A percentile compares a stretch with the other conserved stretches of the same genome.
Conservation (phyloP, 2,888 invertebrate genomes). For the Thalpophila matura region DNA sequence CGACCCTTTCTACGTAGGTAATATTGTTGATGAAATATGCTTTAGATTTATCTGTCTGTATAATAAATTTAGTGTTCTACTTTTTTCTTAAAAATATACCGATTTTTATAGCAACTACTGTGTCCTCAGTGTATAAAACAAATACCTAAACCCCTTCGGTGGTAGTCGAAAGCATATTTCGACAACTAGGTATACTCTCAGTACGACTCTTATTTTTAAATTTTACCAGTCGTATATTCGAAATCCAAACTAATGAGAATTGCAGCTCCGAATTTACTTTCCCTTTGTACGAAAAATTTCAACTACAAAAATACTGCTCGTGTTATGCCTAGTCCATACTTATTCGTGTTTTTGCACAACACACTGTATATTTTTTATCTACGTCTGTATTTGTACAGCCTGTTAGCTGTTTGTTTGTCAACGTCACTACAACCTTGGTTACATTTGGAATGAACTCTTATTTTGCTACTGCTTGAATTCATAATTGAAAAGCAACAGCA, state of each 20-base stretch:
- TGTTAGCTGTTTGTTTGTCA: constrained; percentile 60
- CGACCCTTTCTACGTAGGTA: background rate
- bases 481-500: constrained; percentile 12
- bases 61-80: background rate
- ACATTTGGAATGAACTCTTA: constrained; percentile 30
- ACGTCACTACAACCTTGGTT: constrained; percentile 47
- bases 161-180: no score
- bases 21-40: constrained; percentile 11
- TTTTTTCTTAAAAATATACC: background rate
- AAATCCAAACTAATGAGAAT: constrained; percentile 13
- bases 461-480: constrained; percentile 2
- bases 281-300: constrained; percentile 5
- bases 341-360: constrained; percentile 53
- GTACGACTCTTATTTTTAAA: constrained; percentile 2
- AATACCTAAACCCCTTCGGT: background rate
- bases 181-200: background rate
- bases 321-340: constrained; percentile 9
- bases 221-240: background rate
- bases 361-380: constrained; percentile 54
- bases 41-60: background rate
- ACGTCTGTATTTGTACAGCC: constrained; percentile 70
- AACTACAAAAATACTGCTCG: background rate
- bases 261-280: constrained; percentile 5
- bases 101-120: background rate
- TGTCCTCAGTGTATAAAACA: background rate